Percentiles rank a stretch among this genome's conserved stretches.
Evolutionary conservation across 2,888 invertebrate genomes (phyloP).

Genomic region (Epirrhoe alternata): DNA sequence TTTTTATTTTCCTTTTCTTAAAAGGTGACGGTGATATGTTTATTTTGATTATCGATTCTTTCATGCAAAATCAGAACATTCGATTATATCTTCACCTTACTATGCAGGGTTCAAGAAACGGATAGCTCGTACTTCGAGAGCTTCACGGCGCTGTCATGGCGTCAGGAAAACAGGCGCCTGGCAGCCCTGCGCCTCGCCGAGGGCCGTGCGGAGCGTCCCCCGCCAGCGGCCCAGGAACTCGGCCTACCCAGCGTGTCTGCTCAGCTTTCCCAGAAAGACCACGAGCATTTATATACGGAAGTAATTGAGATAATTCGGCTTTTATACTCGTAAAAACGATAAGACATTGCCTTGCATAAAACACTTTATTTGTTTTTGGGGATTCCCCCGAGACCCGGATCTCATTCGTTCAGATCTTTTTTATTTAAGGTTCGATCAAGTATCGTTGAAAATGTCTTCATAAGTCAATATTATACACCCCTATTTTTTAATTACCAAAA

Average conservation of each 20-base stretch:
- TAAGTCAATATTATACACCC: too few species aligned
- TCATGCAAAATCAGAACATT: too few species aligned
- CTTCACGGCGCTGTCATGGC: constrained; percentile 96
- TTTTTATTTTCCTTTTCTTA: too few species aligned
- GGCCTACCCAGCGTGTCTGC: constrained; percentile 93
- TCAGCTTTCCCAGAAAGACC: constrained; percentile 86
- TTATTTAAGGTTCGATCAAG: too few species aligned
- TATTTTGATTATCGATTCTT: too few species aligned
- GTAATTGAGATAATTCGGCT: constrained; percentile 46
- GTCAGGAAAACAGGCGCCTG: constrained; percentile 94
- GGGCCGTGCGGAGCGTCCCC: constrained; percentile 89
- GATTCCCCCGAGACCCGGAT: too few species aligned
- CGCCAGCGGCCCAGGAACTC: constrained; percentile 81
- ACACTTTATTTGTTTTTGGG: too few species aligned
- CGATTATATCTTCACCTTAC: not conserved
- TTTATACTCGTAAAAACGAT: not conserved
- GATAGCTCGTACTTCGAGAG: constrained; percentile 98
- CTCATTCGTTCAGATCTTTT: too few species aligned
- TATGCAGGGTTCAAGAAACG: constrained; percentile 94
- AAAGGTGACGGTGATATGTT: too few species aligned
- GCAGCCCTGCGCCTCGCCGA: constrained; percentile 91
- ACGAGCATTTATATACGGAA: constrained; percentile 81
- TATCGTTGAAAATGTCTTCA: too few species aligned
- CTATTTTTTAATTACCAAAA: too few species aligned
- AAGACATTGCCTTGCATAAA: too few species aligned